A percentile compares a stretch with the other conserved stretches of the same genome.
Evolutionary conservation across 2,797 vertebrate genomes (phyloP).

Genomic region (Aldrovandia affinis): DNA sequence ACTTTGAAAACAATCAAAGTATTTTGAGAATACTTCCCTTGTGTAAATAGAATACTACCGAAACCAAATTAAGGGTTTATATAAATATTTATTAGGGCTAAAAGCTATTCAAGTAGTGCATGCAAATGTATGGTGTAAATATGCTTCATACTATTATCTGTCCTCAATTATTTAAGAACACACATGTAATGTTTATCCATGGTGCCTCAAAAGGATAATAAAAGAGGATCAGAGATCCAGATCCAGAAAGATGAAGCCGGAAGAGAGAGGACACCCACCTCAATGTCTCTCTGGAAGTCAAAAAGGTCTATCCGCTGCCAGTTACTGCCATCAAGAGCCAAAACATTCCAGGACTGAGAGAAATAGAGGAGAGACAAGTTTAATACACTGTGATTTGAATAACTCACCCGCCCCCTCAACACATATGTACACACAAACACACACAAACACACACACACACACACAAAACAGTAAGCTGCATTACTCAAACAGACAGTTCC

Average conservation of each 20-base stretch:
- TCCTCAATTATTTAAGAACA: background rate
- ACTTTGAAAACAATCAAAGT: background rate
- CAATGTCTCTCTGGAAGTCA: constrained; percentile 98
- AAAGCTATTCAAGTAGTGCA: background rate
- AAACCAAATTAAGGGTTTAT: background rate
- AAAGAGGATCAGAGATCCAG: background rate
- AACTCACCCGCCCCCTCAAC: background rate
- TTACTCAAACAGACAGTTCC: background rate
- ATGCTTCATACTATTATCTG: background rate
- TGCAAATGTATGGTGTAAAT: background rate
- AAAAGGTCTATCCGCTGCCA: constrained; percentile 98
- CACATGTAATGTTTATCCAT: background rate
- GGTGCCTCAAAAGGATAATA: background rate
- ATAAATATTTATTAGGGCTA: background rate
- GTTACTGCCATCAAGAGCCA: constrained; percentile 97
- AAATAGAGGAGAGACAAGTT: constrained; percentile 46
- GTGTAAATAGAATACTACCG: background rate
- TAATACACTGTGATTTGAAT: background rate
- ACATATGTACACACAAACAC: background rate
- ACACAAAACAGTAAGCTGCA: background rate
- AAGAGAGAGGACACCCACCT: constrained; percentile 71
- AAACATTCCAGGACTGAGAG: constrained; percentile 92
- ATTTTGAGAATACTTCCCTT: background rate
- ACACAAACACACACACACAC: background rate
- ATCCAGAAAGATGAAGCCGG: background rate